Base-by-base conservation (phyloP, 53 echinoderm and acorn worm species). In the Antedon mediterranea region DNA sequence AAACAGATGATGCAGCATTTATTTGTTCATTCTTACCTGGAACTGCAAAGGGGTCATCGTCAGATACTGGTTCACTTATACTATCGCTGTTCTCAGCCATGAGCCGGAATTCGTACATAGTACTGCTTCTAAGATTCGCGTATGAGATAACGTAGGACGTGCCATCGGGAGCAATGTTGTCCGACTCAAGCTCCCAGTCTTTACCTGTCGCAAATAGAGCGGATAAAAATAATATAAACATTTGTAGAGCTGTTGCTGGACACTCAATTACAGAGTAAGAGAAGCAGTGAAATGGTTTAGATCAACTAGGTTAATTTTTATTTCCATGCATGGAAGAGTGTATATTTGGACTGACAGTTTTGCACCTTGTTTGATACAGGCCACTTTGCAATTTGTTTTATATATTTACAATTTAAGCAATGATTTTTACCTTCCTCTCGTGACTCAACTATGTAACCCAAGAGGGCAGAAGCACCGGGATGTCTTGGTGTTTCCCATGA, bases 51-150 rank as follows among this genome's bases (percentile, higher is more conserved):
- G 81, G 71, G 30, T 84, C 81, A 3, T 76, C 77, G 0, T 84
- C 79, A 28, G 78, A 26, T 43, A 71, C 84, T 0, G 95, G 95
- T 41, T 80, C 80, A 44, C 95, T 94, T 80, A 91, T 82, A 31
- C 95, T 89, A 29, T 89, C 80, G 0, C 30, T 34, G 43, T 85
- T 94, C 78, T 91, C 95, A 0, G 95, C 95, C 84, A 91, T 87
- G 73, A 94, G 80, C 0, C 95, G 81, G 85, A 94, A 94, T 15
- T 71, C 73, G 74, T 94, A 94, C 71, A 72, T 83, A n/a, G 89
- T 85, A 43, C 78, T 75, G 4, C 87, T 77, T 30, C 85, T 83
- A 0, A 94, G 85, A 57, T 84, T 83, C 71, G 71, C 33, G 72
- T 85, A 85, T 0, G 85, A 72, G 15, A 94, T 79, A 30, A 43